Conservation (phyloP, 2,888 invertebrate species). For the Parascotia fuliginaria region DNA sequence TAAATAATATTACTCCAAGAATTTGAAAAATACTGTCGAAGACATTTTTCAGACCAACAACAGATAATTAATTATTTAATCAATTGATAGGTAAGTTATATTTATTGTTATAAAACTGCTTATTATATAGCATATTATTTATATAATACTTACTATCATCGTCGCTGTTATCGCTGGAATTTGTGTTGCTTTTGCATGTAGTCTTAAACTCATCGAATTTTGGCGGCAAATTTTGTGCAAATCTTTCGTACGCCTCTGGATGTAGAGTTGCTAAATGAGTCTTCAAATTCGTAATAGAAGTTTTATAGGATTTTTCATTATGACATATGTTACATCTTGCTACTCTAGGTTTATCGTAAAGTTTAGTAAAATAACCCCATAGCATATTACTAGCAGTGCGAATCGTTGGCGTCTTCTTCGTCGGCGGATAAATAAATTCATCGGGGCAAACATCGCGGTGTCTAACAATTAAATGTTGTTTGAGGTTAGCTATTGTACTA, state of each 20-base stretch:
- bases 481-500: constrained; percentile 9
- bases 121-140: background rate
- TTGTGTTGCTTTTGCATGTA: background rate
- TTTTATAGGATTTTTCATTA: background rate
- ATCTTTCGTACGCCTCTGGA: background rate
- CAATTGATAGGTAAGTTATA: background rate
- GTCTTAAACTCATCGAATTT: background rate
- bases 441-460: background rate
- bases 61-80: too few relatives aligned
- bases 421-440: background rate
- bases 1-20: too few relatives aligned
- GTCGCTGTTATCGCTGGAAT: background rate
- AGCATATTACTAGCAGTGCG: background rate
- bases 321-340: background rate
- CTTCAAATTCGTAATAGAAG: background rate
- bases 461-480: constrained; percentile 3
- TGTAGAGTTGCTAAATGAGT: background rate
- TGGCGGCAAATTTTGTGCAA: background rate
- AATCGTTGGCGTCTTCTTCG: background rate
- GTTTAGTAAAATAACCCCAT: constrained; percentile 1
- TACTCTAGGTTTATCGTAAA: background rate
- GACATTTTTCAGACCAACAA: too few relatives aligned
- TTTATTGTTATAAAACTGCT: too few relatives aligned
- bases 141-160: background rate
- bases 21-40: too few relatives aligned